phyloP scores from a whole-genome alignment of 64 coral and sea anemone genomes.

The Pocillopora verrucosa region DNA sequence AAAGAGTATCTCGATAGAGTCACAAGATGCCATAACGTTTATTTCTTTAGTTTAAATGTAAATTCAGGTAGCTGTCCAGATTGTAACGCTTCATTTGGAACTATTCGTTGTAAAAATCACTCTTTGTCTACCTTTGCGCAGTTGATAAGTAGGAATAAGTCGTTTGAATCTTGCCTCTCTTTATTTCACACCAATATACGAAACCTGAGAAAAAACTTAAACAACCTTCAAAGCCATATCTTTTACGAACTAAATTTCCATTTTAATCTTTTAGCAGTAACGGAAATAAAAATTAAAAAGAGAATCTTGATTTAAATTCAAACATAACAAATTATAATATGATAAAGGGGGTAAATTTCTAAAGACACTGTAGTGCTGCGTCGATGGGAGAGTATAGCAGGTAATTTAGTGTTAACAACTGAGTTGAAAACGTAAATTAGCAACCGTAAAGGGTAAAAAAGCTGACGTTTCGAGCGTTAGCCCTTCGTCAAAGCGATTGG shows the following conservation, averaged over 20 bases:
- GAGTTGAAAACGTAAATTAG: no score
- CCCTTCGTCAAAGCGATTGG: no score
- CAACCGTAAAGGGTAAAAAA: no score
- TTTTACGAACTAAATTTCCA: slow-evolving; percentile 37
- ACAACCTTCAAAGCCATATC: slow-evolving; percentile 31
- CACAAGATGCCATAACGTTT: slow-evolving; percentile 17
- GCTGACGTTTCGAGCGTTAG: no score
- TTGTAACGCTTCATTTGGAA: slow-evolving; percentile 13
- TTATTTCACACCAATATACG: slow-evolving; percentile 30
- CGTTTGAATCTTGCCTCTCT: neutral
- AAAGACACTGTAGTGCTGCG: no score
- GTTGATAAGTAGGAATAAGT: slow-evolving; percentile 15
- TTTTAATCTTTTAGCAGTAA: slow-evolving; percentile 30
- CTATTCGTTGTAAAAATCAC: slow-evolving; percentile 10
- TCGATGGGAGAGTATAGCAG: no score
- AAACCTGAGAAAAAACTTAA: neutral
- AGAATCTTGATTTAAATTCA: slow-evolving; percentile 48
- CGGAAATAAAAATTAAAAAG: slow-evolving; percentile 44
- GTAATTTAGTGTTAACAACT: no score
- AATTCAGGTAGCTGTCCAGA: slow-evolving; percentile 21
- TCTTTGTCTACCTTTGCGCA: slow-evolving; percentile 25
- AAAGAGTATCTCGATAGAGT: no score
- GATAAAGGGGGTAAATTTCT: no score
- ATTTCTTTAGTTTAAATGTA: slow-evolving; percentile 25
- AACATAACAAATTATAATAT: no score